These are phyloP conservation scores for Melanostoma mellinum DNA, from an alignment of 2,888 invertebrate species.

Conservation along the genomic window DNA sequence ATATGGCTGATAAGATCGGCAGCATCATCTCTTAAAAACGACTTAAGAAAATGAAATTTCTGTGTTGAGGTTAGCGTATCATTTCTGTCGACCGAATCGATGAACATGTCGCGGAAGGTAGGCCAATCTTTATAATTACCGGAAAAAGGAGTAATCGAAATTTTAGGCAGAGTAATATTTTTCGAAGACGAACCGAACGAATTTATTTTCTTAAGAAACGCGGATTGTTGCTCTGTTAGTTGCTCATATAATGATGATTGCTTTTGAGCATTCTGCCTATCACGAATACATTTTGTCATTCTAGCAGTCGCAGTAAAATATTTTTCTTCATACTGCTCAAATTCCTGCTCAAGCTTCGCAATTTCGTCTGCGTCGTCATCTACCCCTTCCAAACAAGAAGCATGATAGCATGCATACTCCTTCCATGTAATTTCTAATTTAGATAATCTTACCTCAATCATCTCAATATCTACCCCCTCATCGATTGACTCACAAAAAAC, in stretches of 20 bases:
- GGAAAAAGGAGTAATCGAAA: slow-evolving; percentile 1
- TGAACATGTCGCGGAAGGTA: slow-evolving; percentile 18
- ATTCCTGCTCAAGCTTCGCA: not conserved
- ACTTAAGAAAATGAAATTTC: slow-evolving; percentile 10
- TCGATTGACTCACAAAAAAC: too few species aligned
- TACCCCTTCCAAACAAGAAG: slow-evolving; percentile 1
- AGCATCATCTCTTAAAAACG: slow-evolving; percentile 45
- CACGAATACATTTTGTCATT: not conserved
- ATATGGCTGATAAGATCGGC: slow-evolving; percentile 57
- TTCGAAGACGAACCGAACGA: not conserved
- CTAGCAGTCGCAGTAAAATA: not conserved
- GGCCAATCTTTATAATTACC: slow-evolving; percentile 36
- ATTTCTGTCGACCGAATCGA: not conserved
- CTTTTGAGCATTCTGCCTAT: not conserved
- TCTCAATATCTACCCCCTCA: too few species aligned
- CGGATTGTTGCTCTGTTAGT: not conserved
- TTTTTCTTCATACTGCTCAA: not conserved
- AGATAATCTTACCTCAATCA: not conserved
- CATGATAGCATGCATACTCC: not conserved
- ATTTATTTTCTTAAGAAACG: not conserved
- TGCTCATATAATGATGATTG: not conserved
- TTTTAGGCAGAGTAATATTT: slow-evolving; percentile 2
- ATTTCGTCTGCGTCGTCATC: not conserved
- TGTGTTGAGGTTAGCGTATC: not conserved
- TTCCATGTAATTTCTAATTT: slow-evolving; percentile 8